Evolutionary conservation across 2,797 vertebrate species (phyloP), one percentile per base, ranked within the genome.

Genomic region (Helicolenus hilgendorfi): DNA sequence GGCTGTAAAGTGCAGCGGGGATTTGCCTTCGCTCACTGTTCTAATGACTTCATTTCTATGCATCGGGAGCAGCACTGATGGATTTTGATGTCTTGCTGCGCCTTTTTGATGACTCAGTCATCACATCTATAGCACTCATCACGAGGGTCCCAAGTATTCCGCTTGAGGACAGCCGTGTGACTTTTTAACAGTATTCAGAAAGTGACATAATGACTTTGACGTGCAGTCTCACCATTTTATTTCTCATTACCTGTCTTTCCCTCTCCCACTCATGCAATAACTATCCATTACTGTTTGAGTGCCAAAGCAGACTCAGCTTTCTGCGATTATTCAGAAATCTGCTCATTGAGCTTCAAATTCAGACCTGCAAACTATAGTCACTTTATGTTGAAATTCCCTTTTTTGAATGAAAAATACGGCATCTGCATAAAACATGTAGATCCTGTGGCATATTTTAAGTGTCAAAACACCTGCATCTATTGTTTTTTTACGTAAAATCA

Each of bases 1-100:
- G 75, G 83, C 88, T 82, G 76, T 84, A 82, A 67, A 85, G 82
- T 4, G 53, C 84, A 87, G 83, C 65, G 67, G 70, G 81, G 83
- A 79, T 75, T 55, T 69, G 79, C 77, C 60, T 90, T 81, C 15
- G 11, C 84, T 91, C 77, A 38, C 77, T 22, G 58, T 74, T 86
- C 68, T 93, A 89, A 95, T 95, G 89, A 91, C 89, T 92, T 93
- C 58, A 92, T 94, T 91, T 94, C 84, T 84, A 88, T 93, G 88
- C 88, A 89, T 55, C 7, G 45, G 68, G 56, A 58, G 77, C 69
- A 59, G 84, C 18, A 1, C 72, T 80, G 91, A 86, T 87, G 81
- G 74, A 85, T 85, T 90, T 81, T 81, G 79, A 78, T 72, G 38
- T 87, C 73, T 79, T 49, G 82, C 85, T 67, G 72, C 1, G 27